A percentile compares a stretch with the other conserved stretches of the same genome.
phyloP scores from a whole-genome alignment of 2,113 vertebrate genomes.

The Fulmarus glacialis region DNA sequence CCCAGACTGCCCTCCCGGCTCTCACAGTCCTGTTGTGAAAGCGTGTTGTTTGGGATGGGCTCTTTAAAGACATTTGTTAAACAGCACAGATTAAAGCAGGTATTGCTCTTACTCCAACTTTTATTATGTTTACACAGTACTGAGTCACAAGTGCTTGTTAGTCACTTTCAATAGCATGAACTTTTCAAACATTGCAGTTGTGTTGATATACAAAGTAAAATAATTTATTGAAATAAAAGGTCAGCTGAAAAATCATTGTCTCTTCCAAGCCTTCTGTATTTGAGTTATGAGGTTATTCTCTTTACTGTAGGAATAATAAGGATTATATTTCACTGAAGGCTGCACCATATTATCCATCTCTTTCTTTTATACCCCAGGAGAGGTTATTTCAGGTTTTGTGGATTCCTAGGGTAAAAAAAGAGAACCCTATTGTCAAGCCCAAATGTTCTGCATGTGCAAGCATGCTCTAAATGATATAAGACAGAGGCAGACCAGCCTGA shows the following conservation, averaged over 20 bases:
- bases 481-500: background rate
- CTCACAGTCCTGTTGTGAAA: background rate
- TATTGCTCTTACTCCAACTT: background rate
- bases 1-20: background rate
- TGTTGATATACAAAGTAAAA: background rate
- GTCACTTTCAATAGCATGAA: background rate
- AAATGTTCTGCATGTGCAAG: background rate
- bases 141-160: background rate
- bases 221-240: background rate
- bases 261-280: background rate
- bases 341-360: background rate
- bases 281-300: background rate
- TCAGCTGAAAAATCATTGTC: background rate
- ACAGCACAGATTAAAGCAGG: background rate
- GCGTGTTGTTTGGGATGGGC: background rate
- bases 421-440: background rate
- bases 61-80: background rate
- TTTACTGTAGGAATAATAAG: background rate
- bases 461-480: background rate
- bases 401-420: background rate
- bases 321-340: background rate
- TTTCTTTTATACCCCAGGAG: background rate
- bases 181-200: background rate
- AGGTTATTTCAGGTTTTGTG: background rate
- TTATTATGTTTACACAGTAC: background rate